Evolutionary conservation across 2,113 vertebrate genomes (phyloP).

Genomic region (Indicator indicator): DNA sequence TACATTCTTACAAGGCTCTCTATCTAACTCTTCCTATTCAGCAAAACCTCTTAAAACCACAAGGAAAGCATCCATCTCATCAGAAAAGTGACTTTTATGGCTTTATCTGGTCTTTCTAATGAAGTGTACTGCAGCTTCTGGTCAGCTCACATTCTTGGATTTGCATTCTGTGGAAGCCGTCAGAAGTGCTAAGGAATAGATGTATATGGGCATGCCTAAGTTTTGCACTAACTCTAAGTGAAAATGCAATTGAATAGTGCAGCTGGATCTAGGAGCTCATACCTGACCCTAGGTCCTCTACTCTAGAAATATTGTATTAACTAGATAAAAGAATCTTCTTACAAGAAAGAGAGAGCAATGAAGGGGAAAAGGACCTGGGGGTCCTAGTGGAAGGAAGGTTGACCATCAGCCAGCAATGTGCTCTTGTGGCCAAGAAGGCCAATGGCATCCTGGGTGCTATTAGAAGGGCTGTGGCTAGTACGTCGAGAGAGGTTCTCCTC

Average conservation of each 20-base stretch:
- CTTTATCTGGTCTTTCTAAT: not conserved
- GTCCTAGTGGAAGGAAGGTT: too few species aligned
- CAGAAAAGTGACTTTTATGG: not conserved
- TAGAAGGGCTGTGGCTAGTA: too few species aligned
- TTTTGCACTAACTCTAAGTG: not conserved
- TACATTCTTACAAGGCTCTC: not conserved
- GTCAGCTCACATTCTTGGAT: not conserved
- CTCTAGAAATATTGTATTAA: not conserved
- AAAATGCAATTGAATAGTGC: not conserved
- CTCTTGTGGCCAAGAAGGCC: too few species aligned
- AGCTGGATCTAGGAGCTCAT: not conserved
- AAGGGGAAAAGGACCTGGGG: too few species aligned
- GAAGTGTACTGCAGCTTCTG: not conserved
- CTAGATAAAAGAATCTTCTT: not conserved
- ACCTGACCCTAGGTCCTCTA: not conserved
- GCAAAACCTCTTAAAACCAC: not conserved
- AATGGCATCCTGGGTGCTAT: too few species aligned
- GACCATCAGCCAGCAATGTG: too few species aligned
- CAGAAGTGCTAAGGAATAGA: not conserved
- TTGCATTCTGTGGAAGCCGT: not conserved
- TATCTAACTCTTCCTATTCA: not conserved
- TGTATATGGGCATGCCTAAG: not conserved
- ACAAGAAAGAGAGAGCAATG: not conserved
- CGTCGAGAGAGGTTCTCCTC: too few species aligned
- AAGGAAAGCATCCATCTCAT: not conserved